phyloP scores from a whole-genome alignment of 2,797 vertebrate species.

The Fratercula arctica region DNA sequence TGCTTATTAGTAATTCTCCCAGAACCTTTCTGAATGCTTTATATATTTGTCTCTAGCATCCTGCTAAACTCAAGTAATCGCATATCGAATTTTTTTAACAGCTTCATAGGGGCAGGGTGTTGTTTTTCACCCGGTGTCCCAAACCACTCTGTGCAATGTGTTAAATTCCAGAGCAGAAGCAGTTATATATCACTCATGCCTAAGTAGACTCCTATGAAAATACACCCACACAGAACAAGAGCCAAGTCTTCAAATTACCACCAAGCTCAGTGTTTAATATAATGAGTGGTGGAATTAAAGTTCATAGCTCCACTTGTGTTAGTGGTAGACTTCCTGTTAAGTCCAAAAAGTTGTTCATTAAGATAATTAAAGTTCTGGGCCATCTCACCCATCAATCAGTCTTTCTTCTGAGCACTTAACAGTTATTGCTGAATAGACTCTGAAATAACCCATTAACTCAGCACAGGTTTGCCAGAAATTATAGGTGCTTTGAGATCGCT shows the following conservation, averaged over 20 bases:
- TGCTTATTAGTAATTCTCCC: neutral
- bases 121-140: neutral
- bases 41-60: neutral
- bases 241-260: neutral
- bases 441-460: conserved; percentile 42
- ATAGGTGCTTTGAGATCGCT: conserved; percentile 54
- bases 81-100: neutral
- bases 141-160: neutral
- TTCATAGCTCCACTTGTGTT: neutral
- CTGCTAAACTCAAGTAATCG: neutral
- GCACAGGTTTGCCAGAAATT: conserved; percentile 40
- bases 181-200: neutral
- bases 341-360: conserved; percentile 42
- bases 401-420: conserved; percentile 40
- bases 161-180: neutral
- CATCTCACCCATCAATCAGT: conserved; percentile 48
- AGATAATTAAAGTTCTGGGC: conserved; percentile 50
- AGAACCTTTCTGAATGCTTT: neutral
- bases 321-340: neutral
- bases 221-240: neutral
- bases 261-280: neutral
- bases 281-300: conserved; percentile 16
- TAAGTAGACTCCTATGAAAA: neutral
- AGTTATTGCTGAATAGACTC: conserved; percentile 48
- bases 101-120: neutral